Evolutionary conservation across 2,797 vertebrate species (phyloP).

Genomic region (Eulemur rubriventer): DNA sequence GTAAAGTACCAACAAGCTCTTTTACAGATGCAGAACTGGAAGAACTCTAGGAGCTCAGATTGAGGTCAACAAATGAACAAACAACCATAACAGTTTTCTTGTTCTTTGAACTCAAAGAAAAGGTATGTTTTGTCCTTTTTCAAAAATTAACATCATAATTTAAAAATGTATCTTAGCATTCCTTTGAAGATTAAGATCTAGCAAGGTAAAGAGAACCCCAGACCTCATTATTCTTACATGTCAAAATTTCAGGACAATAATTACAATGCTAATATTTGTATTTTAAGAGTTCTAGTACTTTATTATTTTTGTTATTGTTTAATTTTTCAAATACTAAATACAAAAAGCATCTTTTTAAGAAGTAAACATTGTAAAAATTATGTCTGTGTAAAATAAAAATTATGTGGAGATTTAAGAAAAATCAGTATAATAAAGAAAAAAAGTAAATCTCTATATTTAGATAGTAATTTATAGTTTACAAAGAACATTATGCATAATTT

Average conservation of each 20-base stretch:
- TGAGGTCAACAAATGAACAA: not conserved
- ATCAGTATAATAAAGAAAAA: not conserved
- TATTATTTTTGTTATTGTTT: not conserved
- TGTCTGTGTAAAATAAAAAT: not conserved
- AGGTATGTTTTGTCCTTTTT: not conserved
- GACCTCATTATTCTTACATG: not conserved
- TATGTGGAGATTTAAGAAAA: not conserved
- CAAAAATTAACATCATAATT: not conserved
- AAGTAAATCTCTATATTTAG: not conserved
- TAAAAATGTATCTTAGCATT: not conserved
- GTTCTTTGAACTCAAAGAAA: not conserved
- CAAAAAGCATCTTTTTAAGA: constrained; percentile 17
- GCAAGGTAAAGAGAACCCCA: not conserved
- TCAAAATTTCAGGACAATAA: not conserved
- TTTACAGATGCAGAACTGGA: not conserved
- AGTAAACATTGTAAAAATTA: not conserved
- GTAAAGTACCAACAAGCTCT: not conserved
- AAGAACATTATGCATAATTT: not conserved
- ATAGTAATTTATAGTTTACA: not conserved
- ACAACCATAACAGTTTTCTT: not conserved
- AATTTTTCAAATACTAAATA: not conserved
- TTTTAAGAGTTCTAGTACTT: not conserved
- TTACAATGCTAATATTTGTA: not conserved
- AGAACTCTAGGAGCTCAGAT: not conserved
- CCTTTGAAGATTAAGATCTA: not conserved